Conservation (phyloP, 2,113 vertebrate genomes). For the Hiodon alosoides region DNA sequence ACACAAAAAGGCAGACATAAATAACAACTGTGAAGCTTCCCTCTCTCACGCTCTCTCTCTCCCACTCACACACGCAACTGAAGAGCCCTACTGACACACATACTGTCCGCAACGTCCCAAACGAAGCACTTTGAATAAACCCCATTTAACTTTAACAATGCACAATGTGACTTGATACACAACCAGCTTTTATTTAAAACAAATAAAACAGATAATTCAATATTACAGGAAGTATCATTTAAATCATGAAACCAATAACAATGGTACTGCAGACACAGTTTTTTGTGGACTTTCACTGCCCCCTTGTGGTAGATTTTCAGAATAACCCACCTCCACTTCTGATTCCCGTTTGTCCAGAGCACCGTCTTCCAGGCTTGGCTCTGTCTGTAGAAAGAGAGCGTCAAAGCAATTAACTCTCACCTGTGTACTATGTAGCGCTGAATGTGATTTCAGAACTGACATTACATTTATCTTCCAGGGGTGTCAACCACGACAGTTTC, state of each 20-base stretch:
- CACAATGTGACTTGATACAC: neutral
- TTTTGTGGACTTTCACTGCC: constrained; percentile 6
- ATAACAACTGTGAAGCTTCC: neutral
- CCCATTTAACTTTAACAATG: neutral
- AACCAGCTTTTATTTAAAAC: neutral
- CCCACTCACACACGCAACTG: neutral
- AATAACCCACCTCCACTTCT: constrained; percentile 68
- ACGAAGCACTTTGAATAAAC: no score
- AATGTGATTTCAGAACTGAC: no score
- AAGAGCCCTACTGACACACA: constrained; percentile 12
- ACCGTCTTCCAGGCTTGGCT: constrained; percentile 63
- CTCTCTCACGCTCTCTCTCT: constrained; percentile 6
- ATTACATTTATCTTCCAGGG: no score
- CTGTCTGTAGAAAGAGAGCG: constrained; percentile 41
- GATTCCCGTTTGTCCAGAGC: constrained; percentile 69
- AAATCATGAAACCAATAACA: neutral
- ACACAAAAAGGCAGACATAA: neutral
- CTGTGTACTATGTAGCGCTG: no score
- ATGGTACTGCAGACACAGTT: neutral
- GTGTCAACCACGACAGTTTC: no score
- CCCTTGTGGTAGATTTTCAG: constrained; percentile 13
- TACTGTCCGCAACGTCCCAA: neutral
- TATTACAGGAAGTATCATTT: constrained; percentile 7
- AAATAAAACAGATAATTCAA: constrained; percentile 16
- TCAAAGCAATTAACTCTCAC: no score